Conservation (phyloP, 2,888 invertebrate genomes). For the Ochlodes sylvanus region DNA sequence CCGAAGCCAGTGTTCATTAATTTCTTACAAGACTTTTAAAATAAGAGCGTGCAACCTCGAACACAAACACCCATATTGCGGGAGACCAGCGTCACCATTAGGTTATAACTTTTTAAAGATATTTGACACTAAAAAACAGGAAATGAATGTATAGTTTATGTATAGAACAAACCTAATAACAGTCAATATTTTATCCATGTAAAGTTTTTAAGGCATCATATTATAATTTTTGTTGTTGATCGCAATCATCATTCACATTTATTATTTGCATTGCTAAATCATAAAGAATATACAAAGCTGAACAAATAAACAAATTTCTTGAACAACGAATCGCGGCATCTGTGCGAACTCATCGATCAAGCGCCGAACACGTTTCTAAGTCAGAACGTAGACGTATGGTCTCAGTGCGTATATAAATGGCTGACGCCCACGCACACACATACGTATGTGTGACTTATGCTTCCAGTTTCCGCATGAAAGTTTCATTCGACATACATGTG, state of each 20-base stretch:
- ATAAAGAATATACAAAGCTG: neutral
- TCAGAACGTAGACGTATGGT: constrained; percentile 41
- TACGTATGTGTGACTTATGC: constrained; percentile 19
- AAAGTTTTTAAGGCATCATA: too few relatives aligned
- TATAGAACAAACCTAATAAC: too few relatives aligned
- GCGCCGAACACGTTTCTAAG: constrained; percentile 51
- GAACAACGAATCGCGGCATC: constrained; percentile 64
- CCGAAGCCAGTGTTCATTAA: too few relatives aligned
- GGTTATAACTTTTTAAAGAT: too few relatives aligned
- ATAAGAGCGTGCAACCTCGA: too few relatives aligned
- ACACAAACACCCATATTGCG: too few relatives aligned
- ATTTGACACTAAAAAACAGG: too few relatives aligned
- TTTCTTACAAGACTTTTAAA: too few relatives aligned
- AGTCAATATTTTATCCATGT: too few relatives aligned
- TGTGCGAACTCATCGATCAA: constrained; percentile 73
- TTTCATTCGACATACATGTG: constrained; percentile 53
- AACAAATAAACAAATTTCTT: constrained; percentile 21
- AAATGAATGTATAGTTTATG: too few relatives aligned
- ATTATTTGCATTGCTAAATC: neutral
- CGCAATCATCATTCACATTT: neutral
- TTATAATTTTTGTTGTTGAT: too few relatives aligned
- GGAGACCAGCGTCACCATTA: too few relatives aligned
- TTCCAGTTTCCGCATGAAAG: constrained; percentile 52
- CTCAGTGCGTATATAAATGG: constrained; percentile 46
- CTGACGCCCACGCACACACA: constrained; percentile 5